Percentiles rank a stretch among this genome's conserved stretches.
Evolutionary conservation across 2,797 vertebrate genomes (phyloP).

Genomic region (Kryptopterus vitreolus): DNA sequence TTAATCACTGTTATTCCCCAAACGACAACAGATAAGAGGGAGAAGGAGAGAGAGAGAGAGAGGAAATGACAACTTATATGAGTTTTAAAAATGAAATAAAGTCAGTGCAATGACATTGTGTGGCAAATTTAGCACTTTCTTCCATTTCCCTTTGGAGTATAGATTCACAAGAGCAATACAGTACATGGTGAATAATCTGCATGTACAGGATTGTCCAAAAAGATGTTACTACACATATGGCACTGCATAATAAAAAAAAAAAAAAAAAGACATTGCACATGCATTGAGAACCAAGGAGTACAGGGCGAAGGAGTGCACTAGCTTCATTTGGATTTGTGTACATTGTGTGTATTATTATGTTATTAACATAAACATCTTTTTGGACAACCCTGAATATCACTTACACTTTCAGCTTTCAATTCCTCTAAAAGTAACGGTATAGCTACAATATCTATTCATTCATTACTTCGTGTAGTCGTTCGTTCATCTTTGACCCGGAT

Average conservation of each 20-base stretch:
- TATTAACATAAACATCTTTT: too few species aligned
- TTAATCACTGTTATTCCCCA: slow-evolving; percentile 82
- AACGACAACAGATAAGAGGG: slow-evolving; percentile 75
- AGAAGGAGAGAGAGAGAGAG: slow-evolving; percentile 53
- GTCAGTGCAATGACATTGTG: background rate
- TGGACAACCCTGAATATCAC: too few species aligned
- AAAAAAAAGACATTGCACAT: too few species aligned
- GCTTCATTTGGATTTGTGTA: too few species aligned
- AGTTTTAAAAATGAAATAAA: background rate
- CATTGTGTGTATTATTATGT: too few species aligned
- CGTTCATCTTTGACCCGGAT: background rate
- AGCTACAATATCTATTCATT: background rate
- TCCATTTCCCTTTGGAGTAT: background rate
- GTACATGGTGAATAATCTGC: too few species aligned
- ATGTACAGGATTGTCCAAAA: too few species aligned
- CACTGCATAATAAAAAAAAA: too few species aligned
- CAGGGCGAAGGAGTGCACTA: too few species aligned
- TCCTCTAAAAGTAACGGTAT: background rate
- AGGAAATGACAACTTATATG: slow-evolving; percentile 34
- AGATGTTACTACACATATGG: too few species aligned
- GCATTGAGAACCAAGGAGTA: too few species aligned
- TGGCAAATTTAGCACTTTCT: background rate
- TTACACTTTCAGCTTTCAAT: too few species aligned
- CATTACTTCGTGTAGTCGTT: background rate
- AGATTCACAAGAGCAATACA: background rate